Evolutionary conservation across 2,797 vertebrate species (phyloP).

Genomic region (Sebastes steindachneri): DNA sequence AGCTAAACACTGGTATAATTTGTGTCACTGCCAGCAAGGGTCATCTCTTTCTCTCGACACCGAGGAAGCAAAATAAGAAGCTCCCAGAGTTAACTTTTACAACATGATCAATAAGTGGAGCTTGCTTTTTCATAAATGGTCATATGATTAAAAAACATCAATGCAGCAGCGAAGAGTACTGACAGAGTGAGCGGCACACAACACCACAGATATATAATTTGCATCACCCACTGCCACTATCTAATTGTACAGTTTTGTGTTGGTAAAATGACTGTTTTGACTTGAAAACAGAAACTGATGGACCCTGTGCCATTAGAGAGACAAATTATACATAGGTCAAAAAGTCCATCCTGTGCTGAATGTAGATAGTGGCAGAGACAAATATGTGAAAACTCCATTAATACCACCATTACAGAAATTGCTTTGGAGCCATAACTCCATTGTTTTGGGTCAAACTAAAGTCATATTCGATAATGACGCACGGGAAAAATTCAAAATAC

Average conservation of each 20-base stretch:
- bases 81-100: background rate
- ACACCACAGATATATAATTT: background rate
- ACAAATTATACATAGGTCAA: background rate
- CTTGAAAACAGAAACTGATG: background rate
- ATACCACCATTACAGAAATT: background rate
- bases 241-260: slow-evolving; percentile 1
- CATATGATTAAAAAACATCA: background rate
- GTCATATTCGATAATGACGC: background rate
- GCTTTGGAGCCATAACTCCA: background rate
- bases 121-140: background rate
- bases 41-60: background rate
- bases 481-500: background rate
- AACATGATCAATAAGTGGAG: background rate
- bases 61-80: background rate
- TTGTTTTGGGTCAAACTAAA: slow-evolving; percentile 4
- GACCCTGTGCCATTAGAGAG: background rate
- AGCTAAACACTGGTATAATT: slow-evolving; percentile 20
- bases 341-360: background rate
- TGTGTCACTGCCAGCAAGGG: slow-evolving; percentile 24
- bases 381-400: background rate
- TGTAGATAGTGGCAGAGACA: background rate
- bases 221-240: background rate
- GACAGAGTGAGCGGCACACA: background rate
- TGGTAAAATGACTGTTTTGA: background rate
- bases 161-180: background rate